These are phyloP conservation scores for Petrocephalus sullivani DNA, from an alignment of 2,797 vertebrate species.

Conservation along the genomic window DNA sequence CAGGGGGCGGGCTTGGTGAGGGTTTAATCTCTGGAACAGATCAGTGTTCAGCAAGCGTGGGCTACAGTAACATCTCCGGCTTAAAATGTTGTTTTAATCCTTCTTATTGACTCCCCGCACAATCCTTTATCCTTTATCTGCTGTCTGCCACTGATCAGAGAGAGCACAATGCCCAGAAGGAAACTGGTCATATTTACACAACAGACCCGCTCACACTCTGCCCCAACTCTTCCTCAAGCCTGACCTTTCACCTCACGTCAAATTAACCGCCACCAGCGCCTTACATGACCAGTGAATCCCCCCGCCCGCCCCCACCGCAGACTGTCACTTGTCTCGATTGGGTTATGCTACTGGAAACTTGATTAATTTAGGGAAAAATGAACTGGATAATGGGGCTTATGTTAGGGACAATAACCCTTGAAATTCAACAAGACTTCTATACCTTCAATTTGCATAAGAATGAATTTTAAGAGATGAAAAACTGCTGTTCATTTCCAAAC, in stretches of 20 bases:
- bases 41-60: background rate
- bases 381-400: background rate
- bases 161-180: background rate
- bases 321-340: background rate
- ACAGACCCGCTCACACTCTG: background rate
- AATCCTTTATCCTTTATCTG: background rate
- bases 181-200: background rate
- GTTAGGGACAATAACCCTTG: background rate
- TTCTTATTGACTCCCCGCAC: background rate
- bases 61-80: background rate
- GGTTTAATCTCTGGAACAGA: background rate
- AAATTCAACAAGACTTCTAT: background rate
- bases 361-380: background rate
- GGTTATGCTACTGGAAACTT: background rate
- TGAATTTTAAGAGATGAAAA: background rate
- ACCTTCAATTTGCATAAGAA: background rate
- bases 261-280: background rate
- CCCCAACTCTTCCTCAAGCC: background rate
- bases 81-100: conserved; percentile 15
- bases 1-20: background rate
- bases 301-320: background rate
- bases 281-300: background rate
- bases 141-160: background rate
- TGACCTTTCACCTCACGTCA: background rate
- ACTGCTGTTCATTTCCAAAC: background rate